Conservation (phyloP, 2,797 vertebrate genomes). For the Pagetopsis macropterus region DNA sequence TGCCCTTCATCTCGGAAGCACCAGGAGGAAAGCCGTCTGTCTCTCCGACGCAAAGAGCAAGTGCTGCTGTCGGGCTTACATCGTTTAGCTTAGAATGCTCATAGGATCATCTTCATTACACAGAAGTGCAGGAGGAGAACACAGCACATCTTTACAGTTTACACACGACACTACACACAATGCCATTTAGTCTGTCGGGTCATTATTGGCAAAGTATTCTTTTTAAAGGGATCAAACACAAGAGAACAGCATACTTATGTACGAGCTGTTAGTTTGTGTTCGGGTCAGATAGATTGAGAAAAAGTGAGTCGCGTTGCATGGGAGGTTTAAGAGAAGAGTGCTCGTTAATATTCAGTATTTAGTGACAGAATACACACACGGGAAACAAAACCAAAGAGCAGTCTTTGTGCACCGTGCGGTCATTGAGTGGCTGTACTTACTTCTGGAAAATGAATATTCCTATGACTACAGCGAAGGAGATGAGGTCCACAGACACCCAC, state of each 20-base stretch:
- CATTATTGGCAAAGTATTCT: not conserved
- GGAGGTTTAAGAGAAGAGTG: not conserved
- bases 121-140: not conserved
- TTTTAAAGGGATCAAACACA: not conserved
- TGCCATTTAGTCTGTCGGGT: not conserved
- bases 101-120: constrained; percentile 15
- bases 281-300: not conserved
- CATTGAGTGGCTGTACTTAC: constrained; percentile 84
- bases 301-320: not conserved
- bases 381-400: not conserved
- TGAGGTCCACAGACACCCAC: constrained; percentile 93
- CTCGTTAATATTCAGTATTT: constrained; percentile 5
- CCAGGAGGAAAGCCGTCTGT: constrained; percentile 37
- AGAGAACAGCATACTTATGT: not conserved
- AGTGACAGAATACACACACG: not conserved
- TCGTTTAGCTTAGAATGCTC: constrained; percentile 10
- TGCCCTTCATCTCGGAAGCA: constrained; percentile 22
- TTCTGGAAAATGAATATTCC: constrained; percentile 97
- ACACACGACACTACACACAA: not conserved
- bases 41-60: constrained; percentile 21
- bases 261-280: constrained; percentile 4
- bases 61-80: not conserved
- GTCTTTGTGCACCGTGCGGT: not conserved
- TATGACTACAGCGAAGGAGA: constrained; percentile 91
- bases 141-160: constrained; percentile 3